phyloP scores from a whole-genome alignment of 1,140 invertebrate species.

The Solenopsis invicta region DNA sequence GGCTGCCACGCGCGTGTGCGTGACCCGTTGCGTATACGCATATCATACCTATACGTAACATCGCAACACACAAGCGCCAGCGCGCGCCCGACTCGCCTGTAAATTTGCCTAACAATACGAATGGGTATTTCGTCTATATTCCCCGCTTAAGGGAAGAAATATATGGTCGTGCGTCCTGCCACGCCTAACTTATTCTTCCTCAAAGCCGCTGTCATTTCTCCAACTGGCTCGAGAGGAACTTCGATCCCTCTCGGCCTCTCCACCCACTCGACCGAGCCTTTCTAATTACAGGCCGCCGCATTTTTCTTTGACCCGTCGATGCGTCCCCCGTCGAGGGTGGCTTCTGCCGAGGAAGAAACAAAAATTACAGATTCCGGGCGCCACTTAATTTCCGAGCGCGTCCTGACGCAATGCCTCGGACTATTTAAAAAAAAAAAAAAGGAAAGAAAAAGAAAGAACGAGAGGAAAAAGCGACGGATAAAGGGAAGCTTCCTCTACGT shows the following conservation, averaged over 20 bases:
- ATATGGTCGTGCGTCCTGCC: conserved; percentile 51
- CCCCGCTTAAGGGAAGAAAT: conserved; percentile 49
- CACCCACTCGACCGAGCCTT: conserved; percentile 70
- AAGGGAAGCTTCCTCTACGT: conserved; percentile 15
- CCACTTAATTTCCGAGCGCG: conserved; percentile 62
- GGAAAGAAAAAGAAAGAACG: neutral
- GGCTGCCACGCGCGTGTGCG: neutral
- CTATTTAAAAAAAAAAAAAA: neutral
- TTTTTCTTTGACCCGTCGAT: conserved; percentile 61
- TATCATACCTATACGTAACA: neutral
- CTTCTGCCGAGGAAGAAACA: conserved; percentile 57
- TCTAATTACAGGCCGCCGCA: conserved; percentile 80
- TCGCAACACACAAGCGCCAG: neutral
- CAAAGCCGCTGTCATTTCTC: conserved; percentile 75
- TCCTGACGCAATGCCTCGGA: conserved; percentile 35
- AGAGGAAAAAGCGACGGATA: neutral
- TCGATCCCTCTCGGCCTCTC: conserved; percentile 63
- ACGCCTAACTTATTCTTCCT: conserved; percentile 73
- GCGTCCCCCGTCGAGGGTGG: conserved; percentile 33
- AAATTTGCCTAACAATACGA: conserved; percentile 77
- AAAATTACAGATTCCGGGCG: conserved; percentile 74
- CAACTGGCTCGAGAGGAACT: conserved; percentile 58
- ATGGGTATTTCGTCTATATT: conserved; percentile 72
- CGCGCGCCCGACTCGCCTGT: conserved; percentile 48
- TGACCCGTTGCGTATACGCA: too few relatives aligned